Evolutionary conservation across 2,888 invertebrate genomes (phyloP).

Genomic region (Cryptocephalus moraei): DNA sequence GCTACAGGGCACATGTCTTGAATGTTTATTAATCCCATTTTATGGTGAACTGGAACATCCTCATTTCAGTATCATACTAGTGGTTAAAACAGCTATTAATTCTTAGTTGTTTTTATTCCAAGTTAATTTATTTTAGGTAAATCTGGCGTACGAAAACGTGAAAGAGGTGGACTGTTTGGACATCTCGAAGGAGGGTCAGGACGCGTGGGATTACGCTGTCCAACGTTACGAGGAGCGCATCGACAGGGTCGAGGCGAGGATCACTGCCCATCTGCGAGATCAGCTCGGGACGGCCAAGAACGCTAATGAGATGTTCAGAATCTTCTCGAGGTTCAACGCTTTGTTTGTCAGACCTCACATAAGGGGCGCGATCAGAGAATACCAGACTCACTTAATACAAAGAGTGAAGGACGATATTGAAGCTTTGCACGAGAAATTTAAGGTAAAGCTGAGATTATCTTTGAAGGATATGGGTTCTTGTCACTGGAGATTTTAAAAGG

Average conservation of each 20-base stretch:
- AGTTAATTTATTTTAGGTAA: constrained; percentile 35
- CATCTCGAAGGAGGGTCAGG: constrained; percentile 91
- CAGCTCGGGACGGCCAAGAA: constrained; percentile 98
- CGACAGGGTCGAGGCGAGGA: constrained; percentile 94
- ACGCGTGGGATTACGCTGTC: constrained; percentile 97
- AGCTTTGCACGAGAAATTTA: constrained; percentile 94
- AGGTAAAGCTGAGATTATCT: constrained; percentile 60
- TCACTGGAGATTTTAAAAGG: too few species aligned
- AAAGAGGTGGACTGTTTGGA: constrained; percentile 98
- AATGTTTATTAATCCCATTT: too few species aligned
- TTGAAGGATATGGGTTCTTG: too few species aligned
- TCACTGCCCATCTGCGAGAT: constrained; percentile 93
- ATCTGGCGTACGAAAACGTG: constrained; percentile 94
- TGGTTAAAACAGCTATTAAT: too few species aligned
- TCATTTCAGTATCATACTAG: too few species aligned
- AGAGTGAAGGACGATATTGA: constrained; percentile 99
- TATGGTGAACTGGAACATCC: too few species aligned
- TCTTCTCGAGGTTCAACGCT: constrained; percentile 96
- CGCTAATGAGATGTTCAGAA: constrained; percentile 99
- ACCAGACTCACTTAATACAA: constrained; percentile 97
- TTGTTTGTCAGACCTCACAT: constrained; percentile 98
- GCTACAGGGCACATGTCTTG: too few species aligned
- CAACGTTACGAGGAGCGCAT: constrained; percentile 96
- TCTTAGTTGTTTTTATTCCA: too few species aligned
- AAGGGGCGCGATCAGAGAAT: constrained; percentile 96